A percentile compares a stretch with the other conserved stretches of the same genome.
Evolutionary conservation across 2,888 invertebrate genomes (phyloP).

Genomic region (Trissolcus japonicus): DNA sequence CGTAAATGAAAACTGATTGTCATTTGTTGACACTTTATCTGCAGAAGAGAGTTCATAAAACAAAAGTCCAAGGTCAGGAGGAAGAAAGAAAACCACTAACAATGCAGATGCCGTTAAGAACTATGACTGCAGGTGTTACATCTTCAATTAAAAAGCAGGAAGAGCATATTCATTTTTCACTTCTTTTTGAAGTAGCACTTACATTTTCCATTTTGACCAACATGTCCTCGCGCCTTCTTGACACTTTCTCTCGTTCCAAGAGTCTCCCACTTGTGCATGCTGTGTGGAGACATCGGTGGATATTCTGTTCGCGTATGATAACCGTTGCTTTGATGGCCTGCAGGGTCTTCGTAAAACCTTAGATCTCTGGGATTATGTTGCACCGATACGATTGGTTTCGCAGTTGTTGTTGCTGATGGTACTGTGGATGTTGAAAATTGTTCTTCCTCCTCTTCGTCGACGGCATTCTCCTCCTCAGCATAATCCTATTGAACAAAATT

Average conservation of each 20-base stretch:
- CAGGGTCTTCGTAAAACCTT: constrained; percentile 61
- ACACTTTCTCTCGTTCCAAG: constrained; percentile 68
- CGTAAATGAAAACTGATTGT: neutral
- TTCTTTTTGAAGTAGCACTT: constrained; percentile 54
- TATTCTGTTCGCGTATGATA: constrained; percentile 68
- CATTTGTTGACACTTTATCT: too few species aligned
- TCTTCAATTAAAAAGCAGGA: constrained; percentile 16
- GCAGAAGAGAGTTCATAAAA: constrained; percentile 13
- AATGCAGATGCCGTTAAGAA: constrained; percentile 16
- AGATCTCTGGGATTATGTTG: constrained; percentile 64
- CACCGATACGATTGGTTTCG: constrained; percentile 64
- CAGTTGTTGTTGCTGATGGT: constrained; percentile 65
- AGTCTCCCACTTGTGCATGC: constrained; percentile 69
- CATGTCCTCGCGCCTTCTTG: constrained; percentile 65
- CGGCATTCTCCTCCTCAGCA: constrained; percentile 66
- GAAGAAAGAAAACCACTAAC: constrained; percentile 4
- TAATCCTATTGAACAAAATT: constrained; percentile 65
- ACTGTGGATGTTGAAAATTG: constrained; percentile 40
- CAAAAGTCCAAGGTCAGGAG: constrained; percentile 3
- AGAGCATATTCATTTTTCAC: constrained; percentile 2
- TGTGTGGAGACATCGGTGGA: constrained; percentile 69
- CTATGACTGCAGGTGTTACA: constrained; percentile 25
- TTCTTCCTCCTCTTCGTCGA: constrained; percentile 65
- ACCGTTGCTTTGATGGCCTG: constrained; percentile 62
- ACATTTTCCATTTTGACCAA: constrained; percentile 67